Evolutionary conservation across 1,140 invertebrate species (phyloP), one percentile per base, ranked within the genome.

Genomic region (Dreissena rostriformis): DNA sequence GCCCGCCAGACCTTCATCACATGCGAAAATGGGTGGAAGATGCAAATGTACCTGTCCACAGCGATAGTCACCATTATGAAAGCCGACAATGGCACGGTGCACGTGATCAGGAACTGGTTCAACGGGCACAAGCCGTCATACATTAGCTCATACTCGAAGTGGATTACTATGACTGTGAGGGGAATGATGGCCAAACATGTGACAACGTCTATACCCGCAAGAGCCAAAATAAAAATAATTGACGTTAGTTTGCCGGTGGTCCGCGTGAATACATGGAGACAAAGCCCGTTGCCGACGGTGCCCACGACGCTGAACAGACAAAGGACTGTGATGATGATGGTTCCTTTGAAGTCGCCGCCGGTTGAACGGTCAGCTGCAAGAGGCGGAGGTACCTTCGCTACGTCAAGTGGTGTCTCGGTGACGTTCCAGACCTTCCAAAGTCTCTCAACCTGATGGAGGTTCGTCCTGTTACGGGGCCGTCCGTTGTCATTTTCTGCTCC

Each of bases 51-150:
- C 29, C 93, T 75, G 79, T 93, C 93, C 66, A 93, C 88, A n/a
- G 93, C 93, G 51, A 93, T 93, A 17, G 92, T 92, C 8, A 92
- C 91, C 92, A 93, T 93, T 28, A 93, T 91, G 81, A 93, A 90
- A 17, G 91, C 89, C n/a, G 92, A 92, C 65, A 92, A 90, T 11
- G 91, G 91, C 15, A 93, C 90, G 61, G 88, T 92, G 67, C 90
- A 92, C 19, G 92, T 92, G 26, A 93, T 90, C 15, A 93, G 66
- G 76, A 93, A 93, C 51, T 90, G 86, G 79, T 92, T 93, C 1
- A 91, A 17, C 77, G 92, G 92, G 79, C 93, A 93, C 22, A 90
- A 57, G 15, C 88, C 24, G 65, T 92, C 91, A 78, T 81, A 87
- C 8, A 67, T 67, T 12, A 91, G 74, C 24, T 85, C 29, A 71